phyloP scores from a whole-genome alignment of 2,113 vertebrate species.

The Bagarius yarrelli region DNA sequence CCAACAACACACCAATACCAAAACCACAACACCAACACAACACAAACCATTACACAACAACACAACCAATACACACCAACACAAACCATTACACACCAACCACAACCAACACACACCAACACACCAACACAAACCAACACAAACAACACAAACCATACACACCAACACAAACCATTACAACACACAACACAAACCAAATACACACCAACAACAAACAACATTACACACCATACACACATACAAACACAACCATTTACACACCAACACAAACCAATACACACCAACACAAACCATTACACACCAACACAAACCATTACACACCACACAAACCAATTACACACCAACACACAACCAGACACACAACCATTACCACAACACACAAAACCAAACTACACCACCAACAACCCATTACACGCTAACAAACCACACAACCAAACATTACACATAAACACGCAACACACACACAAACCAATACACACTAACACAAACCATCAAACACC shows the following conservation, averaged over 20 bases:
- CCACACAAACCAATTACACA: no score
- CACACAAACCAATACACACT: not conserved
- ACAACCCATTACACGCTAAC: not conserved
- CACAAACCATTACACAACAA: constrained; percentile 14
- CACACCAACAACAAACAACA: not conserved
- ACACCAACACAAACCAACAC: constrained; percentile 13
- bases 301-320: not conserved
- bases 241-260: not conserved
- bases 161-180: not conserved
- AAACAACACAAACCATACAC: not conserved
- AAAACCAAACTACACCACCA: not conserved
- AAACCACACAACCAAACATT: not conserved
- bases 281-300: not conserved
- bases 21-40: constrained; percentile 18
- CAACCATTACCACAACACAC: no score
- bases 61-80: not conserved
- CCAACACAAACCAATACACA: no score
- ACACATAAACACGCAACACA: not conserved
- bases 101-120: constrained; percentile 28
- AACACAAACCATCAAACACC: not conserved
- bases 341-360: no score
- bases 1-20: not conserved
- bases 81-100: not conserved
- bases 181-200: not conserved
- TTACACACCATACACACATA: not conserved